Evolutionary conservation across 1,140 invertebrate species (phyloP), one percentile per base, ranked within the genome.

Genomic region (Drosophila oshimai): DNA sequence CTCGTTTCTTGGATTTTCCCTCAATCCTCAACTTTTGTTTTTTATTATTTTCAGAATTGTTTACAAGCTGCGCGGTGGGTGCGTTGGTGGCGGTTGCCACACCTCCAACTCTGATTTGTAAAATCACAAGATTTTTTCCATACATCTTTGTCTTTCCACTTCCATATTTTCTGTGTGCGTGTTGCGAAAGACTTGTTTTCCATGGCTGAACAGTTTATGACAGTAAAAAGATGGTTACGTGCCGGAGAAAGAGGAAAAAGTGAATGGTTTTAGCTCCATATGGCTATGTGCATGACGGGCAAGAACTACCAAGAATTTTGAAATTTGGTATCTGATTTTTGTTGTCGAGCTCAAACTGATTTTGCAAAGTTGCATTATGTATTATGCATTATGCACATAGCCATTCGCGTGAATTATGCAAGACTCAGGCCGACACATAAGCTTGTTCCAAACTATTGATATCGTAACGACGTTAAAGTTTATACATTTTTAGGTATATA

Each of bases 41-140:
- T n/a, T 87, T 87, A 81, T 87, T 87, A 87, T 87, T 87, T 86
- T 87, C 83, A 80, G 87, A n/a, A 86, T 86, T 86, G 80, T 87
- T 79, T 72, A 26, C 61, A 55, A 72, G 29, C 26, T 31, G 22
- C 24, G n/a, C 42, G 53, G 39, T 37, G 53, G 51, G 49, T 12
- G n/a, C n/a, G n/a, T n/a, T n/a, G n/a, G n/a, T n/a, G n/a, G n/a
- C n/a, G n/a, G n/a, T n/a, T n/a, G n/a, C n/a, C n/a, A n/a, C 20
- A 12, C 7, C 33, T 33, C 60, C 54, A 29, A 33, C 54, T 79
- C 70, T 80, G 75, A 84, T 86, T 84, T 69, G 47, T 60, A 47
- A 86, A 84, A 84, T 74, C 79, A 79, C 70, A 86, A 80, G 80
- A 79, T 57, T 86, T 86, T 84, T 86, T 68, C n/a, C 47, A 57